Evolutionary conservation across 2,888 invertebrate genomes (phyloP).

Genomic region (Drosophila planitibia): DNA sequence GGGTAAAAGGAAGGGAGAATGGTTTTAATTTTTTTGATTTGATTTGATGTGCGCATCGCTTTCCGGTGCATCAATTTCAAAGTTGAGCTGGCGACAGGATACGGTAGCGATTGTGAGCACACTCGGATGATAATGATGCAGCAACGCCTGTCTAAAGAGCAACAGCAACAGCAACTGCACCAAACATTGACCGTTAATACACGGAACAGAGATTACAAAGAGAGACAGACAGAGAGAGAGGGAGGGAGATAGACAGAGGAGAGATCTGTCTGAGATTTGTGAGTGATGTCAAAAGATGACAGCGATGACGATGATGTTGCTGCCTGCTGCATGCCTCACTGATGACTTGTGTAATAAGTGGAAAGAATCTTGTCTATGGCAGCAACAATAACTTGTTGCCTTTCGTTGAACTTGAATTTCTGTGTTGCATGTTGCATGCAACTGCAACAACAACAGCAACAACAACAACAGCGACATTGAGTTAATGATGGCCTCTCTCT

Average conservation of each 20-base stretch:
- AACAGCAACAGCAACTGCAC: constrained; percentile 18
- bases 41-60: constrained; percentile 30
- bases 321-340: constrained; percentile 27
- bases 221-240: not conserved
- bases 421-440: constrained; percentile 69
- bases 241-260: not conserved
- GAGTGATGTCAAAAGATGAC: constrained; percentile 61
- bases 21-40: constrained; percentile 6
- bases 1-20: not conserved
- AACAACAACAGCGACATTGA: constrained; percentile 50
- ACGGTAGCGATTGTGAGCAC: constrained; percentile 55
- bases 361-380: constrained; percentile 76
- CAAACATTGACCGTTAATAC: constrained; percentile 58
- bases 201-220: constrained; percentile 18
- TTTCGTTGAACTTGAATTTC: constrained; percentile 74
- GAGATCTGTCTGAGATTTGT: constrained; percentile 6
- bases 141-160: constrained; percentile 65
- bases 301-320: constrained; percentile 67
- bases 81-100: constrained; percentile 55
- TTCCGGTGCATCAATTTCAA: constrained; percentile 59
- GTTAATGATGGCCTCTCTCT: constrained; percentile 70
- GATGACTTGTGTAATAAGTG: constrained; percentile 81
- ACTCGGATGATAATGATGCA: constrained; percentile 73
- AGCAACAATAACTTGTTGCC: constrained; percentile 74
- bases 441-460: constrained; percentile 29